A percentile compares a stretch with the other conserved stretches of the same genome.
Conservation (phyloP, 1,140 invertebrate genomes). For the Drosophila melanogaster region Release_6_plus_ISO1_MT NT_033777.3:30769501-30770000, state of each 20-base stretch:
- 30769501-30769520: too few species aligned
- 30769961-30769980: constrained; percentile 82
- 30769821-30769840: constrained; percentile 32
- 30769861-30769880: too few species aligned
- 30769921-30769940: constrained; percentile 81
- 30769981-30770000: constrained; percentile 56
- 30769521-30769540: too few species aligned
- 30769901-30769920: constrained; percentile 58
- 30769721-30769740: constrained; percentile 35
- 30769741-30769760: constrained; percentile 42
- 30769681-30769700: constrained; percentile 43
- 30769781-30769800: constrained; percentile 79
- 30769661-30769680: constrained; percentile 27
- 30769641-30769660: not conserved
- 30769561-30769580: too few species aligned
- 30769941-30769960: constrained; percentile 82
- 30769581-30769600: not conserved
- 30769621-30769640: not conserved
- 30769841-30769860: constrained; percentile 2
- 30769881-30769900: constrained; percentile 2
- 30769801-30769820: constrained; percentile 58
- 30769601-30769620: constrained; percentile 14
- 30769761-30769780: constrained; percentile 65
- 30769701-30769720: constrained; percentile 31
- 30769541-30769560: too few species aligned